Base-by-base conservation (phyloP, 2,113 vertebrate species). In the Ginglymostoma cirratum region DNA sequence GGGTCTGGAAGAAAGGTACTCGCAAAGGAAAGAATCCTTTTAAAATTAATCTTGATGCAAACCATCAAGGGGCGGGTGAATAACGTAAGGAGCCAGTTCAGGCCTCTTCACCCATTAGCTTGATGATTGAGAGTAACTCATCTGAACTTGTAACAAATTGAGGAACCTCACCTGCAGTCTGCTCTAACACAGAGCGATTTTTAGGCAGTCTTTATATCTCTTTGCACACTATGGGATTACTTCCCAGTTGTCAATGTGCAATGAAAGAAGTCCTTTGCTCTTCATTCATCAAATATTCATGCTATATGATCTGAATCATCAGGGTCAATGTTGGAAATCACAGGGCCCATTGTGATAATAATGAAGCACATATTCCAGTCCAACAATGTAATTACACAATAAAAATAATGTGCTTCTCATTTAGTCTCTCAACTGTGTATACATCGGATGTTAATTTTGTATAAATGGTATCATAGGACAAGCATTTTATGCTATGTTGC, bases 401-500 rank as follows among this genome's bases (percentile, higher is more conserved):
- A 93, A 93, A 93, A 72, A 48, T 45, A 48, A 72, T 52, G 24
- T 48, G 48, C 69, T 95, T 72, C 48, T 95, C 94, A 76, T 72
- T 95, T 70, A 72, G 23, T 72, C 94, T 72, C 66, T 95, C 67
- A 95, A 34, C 45, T 52, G 21, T 52, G 94, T 48, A 69, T 76
- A 72, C 52, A 45, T 10, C 15, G 27, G 69, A n/a, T 45, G 27
- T 48, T 52, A 30, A 48, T 52, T 48, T 95, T 30, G 30, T 48
- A 45, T 72, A 95, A 95, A 95, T 95, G 94, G 21, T 34, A 72
- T 95, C n/a, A 45, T 30, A 72, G 94, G 94, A 42, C 67, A 30
- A 52, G 69, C 66, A 95, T 95, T 95, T 95, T 95, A 95, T 95
- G 93, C 45, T 72, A 52, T 76, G 67, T 72, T 95, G 94, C 94